Base-by-base conservation (phyloP, 2,113 vertebrate genomes). In the Pionites leucogaster region DNA sequence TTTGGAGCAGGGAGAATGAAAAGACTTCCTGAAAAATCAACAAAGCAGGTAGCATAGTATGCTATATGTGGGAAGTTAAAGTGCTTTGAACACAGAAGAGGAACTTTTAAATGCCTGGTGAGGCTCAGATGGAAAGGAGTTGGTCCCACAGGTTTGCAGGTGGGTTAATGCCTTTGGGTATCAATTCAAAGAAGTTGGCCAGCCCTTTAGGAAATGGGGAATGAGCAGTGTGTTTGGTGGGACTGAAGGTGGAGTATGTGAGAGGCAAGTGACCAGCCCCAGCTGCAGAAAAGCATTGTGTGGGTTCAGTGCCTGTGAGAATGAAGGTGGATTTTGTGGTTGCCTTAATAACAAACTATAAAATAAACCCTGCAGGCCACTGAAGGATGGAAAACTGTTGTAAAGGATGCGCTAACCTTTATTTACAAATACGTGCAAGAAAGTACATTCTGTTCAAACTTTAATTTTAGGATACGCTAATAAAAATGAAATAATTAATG, bases 171-270 rank as follows among this genome's bases (percentile, higher is more conserved):
- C 69, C 20, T 76, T 55, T 44, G 35, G 6, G 7, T 76, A 37
- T 77, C 10, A 27, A 62, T 31, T 47, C 33, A 47, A 68, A 76
- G 27, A 42, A 63, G 52, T 7, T 79, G 18, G 17, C 49, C 37
- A 82, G 13, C n/a, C 27, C 12, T 82, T 28, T 22, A 50, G 41
- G 31, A 63, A 53, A 41, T 15, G 46, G 18, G 3, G 11, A 49
- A 31, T 27, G 28, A 85, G 17, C 1, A 6, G 13, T 22, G 4
- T 47, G 3, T 29, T 31, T 65, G 68, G 13, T 76, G 71, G 24
- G 37, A 31, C 28, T 67, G 60, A 49, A 44, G n/a, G 47, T 31
- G n/a, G 10, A 67, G 10, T 0, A 1, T 42, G 24, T 1, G 10
- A 35, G 69, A 39, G n/a, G 47, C 0, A 3, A 90, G 15, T 29